Base-by-base conservation (phyloP, 2,113 vertebrate genomes). In the human (Homo sapiens) region DNA sequence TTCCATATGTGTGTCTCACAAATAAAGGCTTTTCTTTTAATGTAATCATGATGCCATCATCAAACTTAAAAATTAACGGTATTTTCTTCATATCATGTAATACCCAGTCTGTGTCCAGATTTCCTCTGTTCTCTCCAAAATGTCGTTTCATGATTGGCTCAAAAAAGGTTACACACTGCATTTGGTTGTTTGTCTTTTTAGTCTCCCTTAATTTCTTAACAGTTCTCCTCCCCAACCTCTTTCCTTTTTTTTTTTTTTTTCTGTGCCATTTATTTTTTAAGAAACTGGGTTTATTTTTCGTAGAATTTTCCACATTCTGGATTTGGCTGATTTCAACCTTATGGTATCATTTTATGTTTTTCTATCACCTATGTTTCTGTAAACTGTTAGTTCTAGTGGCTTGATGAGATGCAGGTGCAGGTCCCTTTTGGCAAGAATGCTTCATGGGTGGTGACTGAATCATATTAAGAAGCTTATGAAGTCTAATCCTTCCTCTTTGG, bases 201-300 rank as follows among this genome's bases (percentile, higher is more conserved):
- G 27, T 92, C 50, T 80, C 14, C 93, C 10, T 90, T 93, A 55
- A 75, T 96, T 90, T 94, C 78, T 80, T 68, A 93, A 83, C 20
- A 73, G 35, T 90, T 86, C 57, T 35, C 59, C 17, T 50, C 59
- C 11, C 55, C 52, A 84, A 0, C 61, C 25, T 75, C 25, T 75
- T 35, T 25, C 50, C 8, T 2, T 79, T 75, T 43, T 91, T 80
- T 83, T 38, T 83, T 1, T 80, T 76, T 43, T 88, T 81, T 66
- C 66, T 20, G 73, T 82, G 20, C 6, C 55, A 18, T 68, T 89
- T 88, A 75, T 94, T 87, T 79, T 75, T 81, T 25, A 93, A 85
- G 50, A 89, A 45, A 78, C 40, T 57, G 32, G 12, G 9, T 72
- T 72, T 80, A 48, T 72, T 94, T 85, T 52, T 66, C 20, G 38